Evolutionary conservation across 2,113 vertebrate species (phyloP).

Genomic region (Phrynosoma platyrhinos): DNA sequence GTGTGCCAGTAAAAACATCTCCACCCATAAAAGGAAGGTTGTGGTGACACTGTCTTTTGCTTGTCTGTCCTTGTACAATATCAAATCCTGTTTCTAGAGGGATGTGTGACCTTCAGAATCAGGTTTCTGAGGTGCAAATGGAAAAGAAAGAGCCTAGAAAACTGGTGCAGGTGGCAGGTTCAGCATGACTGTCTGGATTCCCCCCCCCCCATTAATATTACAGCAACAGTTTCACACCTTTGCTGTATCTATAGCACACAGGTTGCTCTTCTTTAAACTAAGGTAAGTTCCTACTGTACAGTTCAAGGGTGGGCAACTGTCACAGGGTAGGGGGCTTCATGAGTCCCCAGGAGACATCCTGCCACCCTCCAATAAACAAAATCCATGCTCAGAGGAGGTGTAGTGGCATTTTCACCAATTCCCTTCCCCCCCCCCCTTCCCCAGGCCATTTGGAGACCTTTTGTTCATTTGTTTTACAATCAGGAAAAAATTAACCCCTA

Average conservation of each 20-base stretch:
- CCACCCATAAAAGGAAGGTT: neutral
- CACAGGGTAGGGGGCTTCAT: too few species aligned
- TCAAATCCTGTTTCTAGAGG: neutral
- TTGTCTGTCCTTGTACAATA: neutral
- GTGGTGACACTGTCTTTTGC: neutral
- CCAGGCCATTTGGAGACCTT: too few species aligned
- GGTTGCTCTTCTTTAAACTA: neutral
- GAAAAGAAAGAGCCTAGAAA: neutral
- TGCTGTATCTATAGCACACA: neutral
- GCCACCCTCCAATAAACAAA: too few species aligned
- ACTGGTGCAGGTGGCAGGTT: neutral
- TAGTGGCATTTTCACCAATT: too few species aligned
- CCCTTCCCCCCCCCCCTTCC: too few species aligned
- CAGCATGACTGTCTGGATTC: neutral
- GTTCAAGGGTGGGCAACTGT: too few species aligned
- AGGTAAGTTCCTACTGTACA: neutral
- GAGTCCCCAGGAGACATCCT: too few species aligned
- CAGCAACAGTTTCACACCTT: neutral
- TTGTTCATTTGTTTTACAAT: too few species aligned
- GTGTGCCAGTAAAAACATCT: neutral
- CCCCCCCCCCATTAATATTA: too few species aligned
- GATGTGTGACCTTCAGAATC: neutral
- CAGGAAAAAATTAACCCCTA: too few species aligned
- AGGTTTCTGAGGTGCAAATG: neutral
- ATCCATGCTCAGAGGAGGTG: too few species aligned